These are phyloP conservation scores for Caranx melampygus DNA, from an alignment of 2,113 vertebrate species.

Conservation along the genomic window DNA sequence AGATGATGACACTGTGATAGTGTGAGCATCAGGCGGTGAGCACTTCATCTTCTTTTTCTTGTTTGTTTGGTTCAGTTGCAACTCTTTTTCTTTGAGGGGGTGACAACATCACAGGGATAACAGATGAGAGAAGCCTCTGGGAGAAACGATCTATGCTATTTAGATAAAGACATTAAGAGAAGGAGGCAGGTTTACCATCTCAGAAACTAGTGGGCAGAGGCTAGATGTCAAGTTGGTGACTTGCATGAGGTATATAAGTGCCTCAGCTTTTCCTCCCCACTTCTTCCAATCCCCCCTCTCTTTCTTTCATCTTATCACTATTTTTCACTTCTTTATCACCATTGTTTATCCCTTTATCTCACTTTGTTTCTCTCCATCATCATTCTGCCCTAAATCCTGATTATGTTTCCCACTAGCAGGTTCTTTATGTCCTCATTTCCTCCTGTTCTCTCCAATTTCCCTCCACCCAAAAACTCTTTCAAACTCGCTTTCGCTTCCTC, in stretches of 20 bases:
- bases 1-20: conserved; percentile 10
- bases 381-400: conserved; percentile 1
- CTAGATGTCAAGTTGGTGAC: conserved; percentile 6
- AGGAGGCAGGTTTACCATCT: not conserved
- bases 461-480: conserved; percentile 16
- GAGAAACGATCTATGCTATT: not conserved
- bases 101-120: not conserved
- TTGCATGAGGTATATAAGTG: not conserved
- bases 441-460: not conserved
- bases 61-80: conserved; percentile 11
- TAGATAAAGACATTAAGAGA: not conserved
- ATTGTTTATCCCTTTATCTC: conserved; percentile 13
- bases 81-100: not conserved
- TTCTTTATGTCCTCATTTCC: not conserved
- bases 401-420: not conserved
- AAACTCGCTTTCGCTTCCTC: conserved; percentile 24
- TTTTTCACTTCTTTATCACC: conserved; percentile 11
- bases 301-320: conserved; percentile 1
- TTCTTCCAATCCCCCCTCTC: conserved; percentile 13
- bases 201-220: not conserved
- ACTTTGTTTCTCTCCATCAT: conserved; percentile 21
- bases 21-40: not conserved
- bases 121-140: not conserved
- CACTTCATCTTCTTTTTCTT: not conserved
- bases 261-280: not conserved